Evolutionary conservation across 2,797 vertebrate genomes (phyloP).

Genomic region (Epinephelus awoara): DNA sequence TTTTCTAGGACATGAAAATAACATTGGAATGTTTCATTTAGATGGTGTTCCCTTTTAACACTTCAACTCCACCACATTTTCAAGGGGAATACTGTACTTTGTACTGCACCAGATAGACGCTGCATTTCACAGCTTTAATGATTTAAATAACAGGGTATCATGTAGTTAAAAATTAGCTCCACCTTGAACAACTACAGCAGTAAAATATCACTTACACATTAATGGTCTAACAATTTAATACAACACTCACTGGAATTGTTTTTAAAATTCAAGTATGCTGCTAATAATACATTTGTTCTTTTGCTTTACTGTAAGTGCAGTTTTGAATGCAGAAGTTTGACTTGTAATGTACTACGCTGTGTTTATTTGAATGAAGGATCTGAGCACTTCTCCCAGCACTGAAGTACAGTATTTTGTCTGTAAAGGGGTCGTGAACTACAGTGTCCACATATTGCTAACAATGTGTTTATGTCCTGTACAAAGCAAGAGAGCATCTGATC

Average conservation of each 20-base stretch:
- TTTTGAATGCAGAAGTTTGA: background rate
- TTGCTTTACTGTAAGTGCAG: background rate
- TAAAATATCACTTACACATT: background rate
- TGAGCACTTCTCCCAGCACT: background rate
- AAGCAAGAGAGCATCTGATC: constrained; percentile 1
- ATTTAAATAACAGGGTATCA: background rate
- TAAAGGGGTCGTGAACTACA: background rate
- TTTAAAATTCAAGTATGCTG: too few species aligned
- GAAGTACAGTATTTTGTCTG: background rate
- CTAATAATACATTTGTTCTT: background rate
- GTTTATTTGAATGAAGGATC: background rate
- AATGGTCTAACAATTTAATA: background rate
- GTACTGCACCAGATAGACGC: background rate
- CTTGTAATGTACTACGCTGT: background rate
- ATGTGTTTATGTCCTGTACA: background rate
- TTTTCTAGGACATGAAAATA: too few species aligned
- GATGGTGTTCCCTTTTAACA: background rate
- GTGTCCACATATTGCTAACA: background rate
- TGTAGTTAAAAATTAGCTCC: background rate
- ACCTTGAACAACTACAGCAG: background rate
- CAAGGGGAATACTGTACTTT: background rate
- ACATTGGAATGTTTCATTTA: too few species aligned
- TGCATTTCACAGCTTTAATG: constrained; percentile 7
- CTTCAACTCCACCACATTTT: background rate
- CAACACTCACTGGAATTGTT: background rate